Evolutionary conservation across 37 sponge, comb jelly and placozoan species (phyloP), one percentile per base, ranked within the genome.

Genomic region (Tethya wilhelma): DNA sequence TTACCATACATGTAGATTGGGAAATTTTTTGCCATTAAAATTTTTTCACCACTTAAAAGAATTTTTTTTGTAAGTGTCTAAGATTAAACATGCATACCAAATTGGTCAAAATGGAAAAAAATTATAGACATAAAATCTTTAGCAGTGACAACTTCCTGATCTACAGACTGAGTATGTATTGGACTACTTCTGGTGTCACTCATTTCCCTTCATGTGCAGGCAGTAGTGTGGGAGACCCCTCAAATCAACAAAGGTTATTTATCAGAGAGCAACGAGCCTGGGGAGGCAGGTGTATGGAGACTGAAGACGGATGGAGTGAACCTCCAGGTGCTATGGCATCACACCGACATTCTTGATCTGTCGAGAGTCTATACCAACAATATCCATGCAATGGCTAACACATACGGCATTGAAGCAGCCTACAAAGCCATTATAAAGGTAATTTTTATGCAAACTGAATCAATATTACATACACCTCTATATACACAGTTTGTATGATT

Each of bases 331-430:
- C 46, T 95, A 53, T 95, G 91, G 89, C 20, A 82, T 19, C 57
- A 95, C 57, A 56, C 65, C 0, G 84, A 89, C 26, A 84, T 88
- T 4, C 67, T 97, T 2, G 91, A 97, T 39, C 57, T 95, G 33
- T 85, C n/a, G 8, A 87, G 63, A 64, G 63, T 86, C 26, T 95
- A 95, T 41, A 89, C 90, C 53, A 97, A 97, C 75, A 79, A 92
- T 58, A 90, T 97, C 25, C 90, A 93, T 75, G 78, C 78, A 30
- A 84, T 96, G 77, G 94, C 94, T 20, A 64, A 30, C 38, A 82
- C 79, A 1, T 96, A 90, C 58, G 94, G 97, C 38, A 96, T 96
- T 69, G 94, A 96, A 38, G 97, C 97, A 67, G 97, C 97, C 56
- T 37, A 39, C 74, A 79, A 68, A 38, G 78, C 87, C 26, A 86